These are phyloP conservation scores for Atrina japonica DNA, from an alignment of 2,888 invertebrate genomes.

Conservation along the genomic window DNA sequence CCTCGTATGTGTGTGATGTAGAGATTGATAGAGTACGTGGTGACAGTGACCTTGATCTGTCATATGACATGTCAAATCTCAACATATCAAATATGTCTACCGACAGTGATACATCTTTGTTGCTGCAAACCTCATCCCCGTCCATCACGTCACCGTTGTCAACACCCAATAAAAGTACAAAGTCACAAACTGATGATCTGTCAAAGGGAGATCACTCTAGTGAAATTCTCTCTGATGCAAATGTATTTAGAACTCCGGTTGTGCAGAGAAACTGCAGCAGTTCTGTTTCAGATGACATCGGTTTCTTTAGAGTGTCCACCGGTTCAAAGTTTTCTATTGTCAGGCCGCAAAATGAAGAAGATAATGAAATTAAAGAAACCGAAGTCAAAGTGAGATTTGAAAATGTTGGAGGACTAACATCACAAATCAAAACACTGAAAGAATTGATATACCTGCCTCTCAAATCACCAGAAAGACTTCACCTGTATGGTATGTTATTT, in stretches of 20 bases:
- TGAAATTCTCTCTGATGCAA: constrained; percentile 5
- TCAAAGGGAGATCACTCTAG: constrained; percentile 10
- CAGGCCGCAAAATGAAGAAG: constrained; percentile 1
- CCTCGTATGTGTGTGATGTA: constrained; percentile 1
- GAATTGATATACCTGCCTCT: constrained; percentile 67
- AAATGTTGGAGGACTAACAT: constrained; percentile 64
- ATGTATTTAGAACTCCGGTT: constrained; percentile 44
- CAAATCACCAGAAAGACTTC: constrained; percentile 63
- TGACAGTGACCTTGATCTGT: constrained; percentile 16
- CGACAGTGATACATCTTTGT: neutral
- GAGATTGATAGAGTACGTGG: neutral
- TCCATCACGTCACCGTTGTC: constrained; percentile 1
- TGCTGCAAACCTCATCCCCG: neutral
- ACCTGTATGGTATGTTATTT: constrained; percentile 59
- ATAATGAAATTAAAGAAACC: neutral
- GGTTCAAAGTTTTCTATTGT: constrained; percentile 47
- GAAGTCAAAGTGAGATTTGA: neutral
- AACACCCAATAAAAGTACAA: neutral
- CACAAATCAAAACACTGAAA: constrained; percentile 63
- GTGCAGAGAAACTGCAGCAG: neutral
- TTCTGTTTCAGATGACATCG: neutral
- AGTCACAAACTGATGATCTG: neutral
- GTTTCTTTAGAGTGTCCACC: constrained; percentile 51
- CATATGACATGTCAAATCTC: constrained; percentile 42
- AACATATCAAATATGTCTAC: constrained; percentile 37